Evolutionary conservation across 2,113 vertebrate genomes (phyloP), one percentile per base, ranked within the genome.

Genomic region (Festucalex cinctus): DNA sequence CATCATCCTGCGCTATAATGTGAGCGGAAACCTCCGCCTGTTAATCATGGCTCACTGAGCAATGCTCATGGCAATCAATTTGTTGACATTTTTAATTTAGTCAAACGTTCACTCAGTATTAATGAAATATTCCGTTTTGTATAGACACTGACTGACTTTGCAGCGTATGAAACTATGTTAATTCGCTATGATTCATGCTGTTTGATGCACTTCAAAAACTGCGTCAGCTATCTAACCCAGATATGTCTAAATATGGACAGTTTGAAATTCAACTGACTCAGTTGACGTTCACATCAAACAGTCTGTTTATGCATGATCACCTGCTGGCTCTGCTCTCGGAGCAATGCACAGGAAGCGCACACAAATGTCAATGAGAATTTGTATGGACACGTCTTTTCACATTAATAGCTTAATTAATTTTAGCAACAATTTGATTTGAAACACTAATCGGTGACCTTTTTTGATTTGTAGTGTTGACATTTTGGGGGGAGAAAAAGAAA

Each of bases 1-100:
- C 92, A 93, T 96, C 94, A 95, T 96, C 93, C 94, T 96, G 95
- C 95, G 95, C 94, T 95, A 91, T 94, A 91, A 92, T 85, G 75
- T 66, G 70, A 80, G 84, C 87, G 80, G 84, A 60, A 71, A 78
- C 75, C 80, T 79, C 74, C 63, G 63, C 70, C 65, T 37, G 70
- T 17, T 62, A 70, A 71, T 76, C 76, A 37, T 51, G 28, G 28
- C 28, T 32, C 28, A 32, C 28, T 32, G 28, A 32, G 28, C 28
- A 32, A 32, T 70, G 59, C n/a, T 28, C 41, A n/a, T 16, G 48
- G 24, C 49, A 44, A 48, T 46, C 41, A n/a, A 17, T 35, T 35
- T 39, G 20, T 37, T 39, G 58, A 37, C 20, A 6, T 60, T 58
- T 22, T 60, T 60, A 58, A 32, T 36, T 60, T 12, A 13, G 35